Conservation (phyloP, 1,140 invertebrate genomes). For the Pantala flavescens region DNA sequence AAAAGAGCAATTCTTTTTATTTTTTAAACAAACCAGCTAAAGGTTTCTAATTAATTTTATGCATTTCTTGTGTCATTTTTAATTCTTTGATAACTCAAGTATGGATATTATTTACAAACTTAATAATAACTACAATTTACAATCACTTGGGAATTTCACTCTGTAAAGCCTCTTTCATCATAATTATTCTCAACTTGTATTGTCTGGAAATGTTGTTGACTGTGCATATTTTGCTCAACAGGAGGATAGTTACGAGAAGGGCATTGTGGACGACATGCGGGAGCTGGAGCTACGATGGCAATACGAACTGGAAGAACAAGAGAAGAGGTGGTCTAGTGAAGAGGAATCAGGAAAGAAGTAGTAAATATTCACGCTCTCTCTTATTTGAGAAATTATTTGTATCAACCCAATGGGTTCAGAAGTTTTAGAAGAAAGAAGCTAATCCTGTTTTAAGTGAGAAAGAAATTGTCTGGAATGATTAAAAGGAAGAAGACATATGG, state of each 20-base stretch:
- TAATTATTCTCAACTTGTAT: too few relatives aligned
- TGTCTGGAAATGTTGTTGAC: too few relatives aligned
- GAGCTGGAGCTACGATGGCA: slow-evolving; percentile 53
- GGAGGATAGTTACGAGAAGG: slow-evolving; percentile 54
- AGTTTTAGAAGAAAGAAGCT: slow-evolving; percentile 7
- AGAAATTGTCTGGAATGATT: slow-evolving; percentile 1
- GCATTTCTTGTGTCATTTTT: too few relatives aligned
- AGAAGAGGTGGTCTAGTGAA: slow-evolving; percentile 51
- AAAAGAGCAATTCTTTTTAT: too few relatives aligned
- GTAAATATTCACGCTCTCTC: background rate
- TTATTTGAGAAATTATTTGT: slow-evolving; percentile 11
- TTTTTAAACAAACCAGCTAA: too few relatives aligned
- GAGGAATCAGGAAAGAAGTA: slow-evolving; percentile 34
- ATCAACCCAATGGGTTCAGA: slow-evolving; percentile 8
- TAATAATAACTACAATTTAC: too few relatives aligned
- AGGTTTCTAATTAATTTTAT: too few relatives aligned
- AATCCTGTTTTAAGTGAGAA: slow-evolving; percentile 6
- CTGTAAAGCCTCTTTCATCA: too few relatives aligned
- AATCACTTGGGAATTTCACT: too few relatives aligned
- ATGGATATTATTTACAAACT: too few relatives aligned
- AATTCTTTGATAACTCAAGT: too few relatives aligned
- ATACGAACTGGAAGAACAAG: slow-evolving; percentile 53
- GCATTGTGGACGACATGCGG: slow-evolving; percentile 55
- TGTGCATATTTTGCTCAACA: slow-evolving; percentile 22
- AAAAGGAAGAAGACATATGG: slow-evolving; percentile 4